Evolutionary conservation across 2,113 vertebrate species (phyloP), one percentile per base, ranked within the genome.

Genomic region (Planiliza haematocheilus): DNA sequence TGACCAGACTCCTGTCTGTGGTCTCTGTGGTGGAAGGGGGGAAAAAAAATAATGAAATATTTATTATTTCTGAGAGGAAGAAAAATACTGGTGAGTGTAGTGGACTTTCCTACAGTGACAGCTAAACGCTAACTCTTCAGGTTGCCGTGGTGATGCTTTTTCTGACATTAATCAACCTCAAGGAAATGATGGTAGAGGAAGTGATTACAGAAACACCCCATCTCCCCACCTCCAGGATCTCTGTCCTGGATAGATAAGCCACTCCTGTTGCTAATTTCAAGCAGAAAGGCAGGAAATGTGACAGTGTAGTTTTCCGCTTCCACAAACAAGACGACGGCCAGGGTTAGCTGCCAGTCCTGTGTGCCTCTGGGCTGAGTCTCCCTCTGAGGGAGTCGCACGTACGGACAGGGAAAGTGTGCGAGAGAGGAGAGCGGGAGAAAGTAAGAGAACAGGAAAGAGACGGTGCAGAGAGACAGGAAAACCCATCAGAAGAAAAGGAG

Each of bases 231-330:
- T 93, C 94, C 93, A 86, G 96, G 95, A 95, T 95, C 94, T 91
- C 93, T 97, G 97, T 92, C 91, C 92, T 83, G 90, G 65, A 82
- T 89, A 97, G 97, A 99, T 99, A 99, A 98, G 96, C 94, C 92
- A 90, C 57, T 94, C 91, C 85, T 91, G 94, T 95, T 95, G 91
- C 96, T 97, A 96, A 93, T 96, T 98, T 96, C 86, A 86, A 94
- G 94, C 94, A 93, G 95, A 94, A 95, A 95, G 92, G 95, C 96
- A 98, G 97, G 97, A 99, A 99, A 95, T 48, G 88, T 94, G 94
- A 97, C 95, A 95, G 94, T 92, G 93, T 94, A 93, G 93, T 94
- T 93, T 98, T 97, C 95, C 96, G 93, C 94, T 95, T 89, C 92
- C 93, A 94, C 92, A 95, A 97, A 95, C 94, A 95, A 90, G 82